Evolutionary conservation across 2,113 vertebrate species (phyloP).

Genomic region (Ovis canadensis): DNA sequence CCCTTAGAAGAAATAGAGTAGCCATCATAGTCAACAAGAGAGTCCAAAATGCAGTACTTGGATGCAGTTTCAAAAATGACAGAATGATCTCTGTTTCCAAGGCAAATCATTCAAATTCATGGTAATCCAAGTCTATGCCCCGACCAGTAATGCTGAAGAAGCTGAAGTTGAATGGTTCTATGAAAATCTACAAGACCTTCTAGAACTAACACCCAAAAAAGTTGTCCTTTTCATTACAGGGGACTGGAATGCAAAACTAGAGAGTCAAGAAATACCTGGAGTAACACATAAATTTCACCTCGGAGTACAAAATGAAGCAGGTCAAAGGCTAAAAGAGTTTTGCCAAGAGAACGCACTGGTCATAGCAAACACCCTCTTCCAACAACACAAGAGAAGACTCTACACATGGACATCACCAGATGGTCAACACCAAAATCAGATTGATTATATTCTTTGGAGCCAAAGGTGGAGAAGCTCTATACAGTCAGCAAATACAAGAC

Average conservation of each 20-base stretch:
- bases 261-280: background rate
- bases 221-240: background rate
- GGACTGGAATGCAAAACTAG: too few relatives aligned
- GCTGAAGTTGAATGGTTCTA: background rate
- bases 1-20: background rate
- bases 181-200: background rate
- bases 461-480: too few relatives aligned
- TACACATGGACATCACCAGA: background rate
- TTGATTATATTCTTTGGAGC: background rate
- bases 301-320: background rate
- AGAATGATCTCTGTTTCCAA: background rate
- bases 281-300: background rate
- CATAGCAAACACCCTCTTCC: background rate
- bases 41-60: background rate
- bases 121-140: background rate
- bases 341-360: background rate
- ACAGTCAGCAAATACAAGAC: too few relatives aligned
- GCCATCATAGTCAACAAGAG: background rate
- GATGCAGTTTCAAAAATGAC: background rate
- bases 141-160: background rate
- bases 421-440: background rate
- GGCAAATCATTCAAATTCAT: background rate
- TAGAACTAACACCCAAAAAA: background rate
- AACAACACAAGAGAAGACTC: background rate
- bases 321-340: background rate